phyloP scores from a whole-genome alignment of 1,140 invertebrate species.

The Patella vulgata region DNA sequence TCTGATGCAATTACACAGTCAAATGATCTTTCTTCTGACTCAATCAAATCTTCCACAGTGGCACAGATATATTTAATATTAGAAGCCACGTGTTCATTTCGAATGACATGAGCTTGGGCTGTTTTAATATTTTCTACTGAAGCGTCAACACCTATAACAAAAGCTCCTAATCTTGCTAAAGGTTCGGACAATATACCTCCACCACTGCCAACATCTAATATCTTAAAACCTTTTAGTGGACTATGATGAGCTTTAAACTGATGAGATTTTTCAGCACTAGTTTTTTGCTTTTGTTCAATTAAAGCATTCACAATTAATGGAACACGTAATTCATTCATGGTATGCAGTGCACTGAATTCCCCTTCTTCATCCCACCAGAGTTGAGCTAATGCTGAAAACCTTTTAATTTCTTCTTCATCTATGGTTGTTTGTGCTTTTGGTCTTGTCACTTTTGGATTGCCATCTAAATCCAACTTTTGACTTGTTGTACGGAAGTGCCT shows the following conservation, averaged over 20 bases:
- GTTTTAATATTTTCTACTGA: conserved; percentile 75
- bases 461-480: too few species aligned
- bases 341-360: conserved; percentile 67
- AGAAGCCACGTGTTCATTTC: conserved; percentile 40
- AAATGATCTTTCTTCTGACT: conserved; percentile 76
- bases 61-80: conserved; percentile 55
- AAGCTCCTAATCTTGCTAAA: conserved; percentile 80
- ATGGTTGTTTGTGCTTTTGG: conserved; percentile 51
- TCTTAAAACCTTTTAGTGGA: conserved; percentile 75
- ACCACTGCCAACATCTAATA: conserved; percentile 91
- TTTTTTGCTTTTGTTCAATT: conserved; percentile 19
- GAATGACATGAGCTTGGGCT: conserved; percentile 68
- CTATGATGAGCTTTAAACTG: conserved; percentile 40
- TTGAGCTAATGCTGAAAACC: conserved; percentile 64
- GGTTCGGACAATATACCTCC: conserved; percentile 84
- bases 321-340: conserved; percentile 73
- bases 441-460: conserved; percentile 5
- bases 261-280: conserved; percentile 11
- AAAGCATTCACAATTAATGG: conserved; percentile 80
- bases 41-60: conserved; percentile 80
- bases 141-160: conserved; percentile 87
- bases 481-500: too few species aligned
- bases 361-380: conserved; percentile 70
- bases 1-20: conserved; percentile 66
- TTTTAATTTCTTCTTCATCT: conserved; percentile 67